phyloP scores from a whole-genome alignment of 2,113 vertebrate species.

The Saimiri boliviensis region DNA sequence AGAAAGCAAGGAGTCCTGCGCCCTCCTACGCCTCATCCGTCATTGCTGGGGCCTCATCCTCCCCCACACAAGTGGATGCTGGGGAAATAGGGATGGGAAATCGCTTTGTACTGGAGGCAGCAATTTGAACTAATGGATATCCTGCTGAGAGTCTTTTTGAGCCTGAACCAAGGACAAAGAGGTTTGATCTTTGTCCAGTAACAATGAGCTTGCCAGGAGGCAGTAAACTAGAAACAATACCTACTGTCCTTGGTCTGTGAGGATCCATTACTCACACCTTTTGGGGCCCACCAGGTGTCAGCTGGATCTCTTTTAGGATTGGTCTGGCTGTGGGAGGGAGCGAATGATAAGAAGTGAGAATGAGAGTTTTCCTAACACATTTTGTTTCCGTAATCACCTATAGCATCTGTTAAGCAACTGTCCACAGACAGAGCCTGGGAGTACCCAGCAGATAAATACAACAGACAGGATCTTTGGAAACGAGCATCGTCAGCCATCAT shows the following conservation, averaged over 20 bases:
- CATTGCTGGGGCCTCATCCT: not conserved
- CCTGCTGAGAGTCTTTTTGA: slow-evolving; percentile 3
- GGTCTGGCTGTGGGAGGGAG: not conserved
- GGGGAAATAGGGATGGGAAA: not conserved
- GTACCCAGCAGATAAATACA: not conserved
- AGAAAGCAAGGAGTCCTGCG: not conserved
- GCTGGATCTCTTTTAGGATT: not conserved
- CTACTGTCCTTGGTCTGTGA: slow-evolving; percentile 2
- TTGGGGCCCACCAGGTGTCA: not conserved
- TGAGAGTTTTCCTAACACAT: not conserved
- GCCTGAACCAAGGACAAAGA: slow-evolving; percentile 57
- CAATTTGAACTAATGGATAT: slow-evolving; percentile 23
- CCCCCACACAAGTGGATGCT: not conserved
- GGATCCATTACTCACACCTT: not conserved
- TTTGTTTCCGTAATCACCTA: not conserved
- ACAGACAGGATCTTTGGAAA: not conserved
- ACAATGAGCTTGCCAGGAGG: slow-evolving; percentile 37
- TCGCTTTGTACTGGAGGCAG: not conserved
- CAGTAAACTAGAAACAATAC: not conserved
- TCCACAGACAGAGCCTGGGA: not conserved
- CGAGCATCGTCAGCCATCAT: not conserved
- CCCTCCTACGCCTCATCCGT: not conserved
- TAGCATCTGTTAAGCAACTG: not conserved
- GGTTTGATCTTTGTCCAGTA: slow-evolving; percentile 45
- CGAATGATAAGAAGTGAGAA: not conserved